A percentile compares a stretch with the other conserved stretches of the same genome.
These are phyloP conservation scores for Halictus rubicundus DNA, from an alignment of 1,140 invertebrate genomes.

Conservation along the genomic window DNA sequence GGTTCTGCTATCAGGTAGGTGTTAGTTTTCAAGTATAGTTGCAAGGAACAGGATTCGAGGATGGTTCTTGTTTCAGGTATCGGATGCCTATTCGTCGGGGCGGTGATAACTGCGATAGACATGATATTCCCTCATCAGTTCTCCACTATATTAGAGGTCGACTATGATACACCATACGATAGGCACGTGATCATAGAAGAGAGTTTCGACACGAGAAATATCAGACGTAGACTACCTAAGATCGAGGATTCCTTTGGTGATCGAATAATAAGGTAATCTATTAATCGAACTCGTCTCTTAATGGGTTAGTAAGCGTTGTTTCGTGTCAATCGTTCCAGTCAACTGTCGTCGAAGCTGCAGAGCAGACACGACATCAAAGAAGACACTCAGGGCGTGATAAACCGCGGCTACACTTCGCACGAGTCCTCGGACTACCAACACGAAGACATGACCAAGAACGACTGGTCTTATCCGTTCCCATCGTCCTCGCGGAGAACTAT, in stretches of 20 bases:
- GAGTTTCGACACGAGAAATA: constrained; percentile 88
- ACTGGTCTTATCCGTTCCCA: constrained; percentile 78
- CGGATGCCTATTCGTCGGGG: constrained; percentile 87
- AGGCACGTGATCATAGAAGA: constrained; percentile 95
- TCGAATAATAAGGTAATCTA: constrained; percentile 72
- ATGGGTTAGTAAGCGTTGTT: not conserved
- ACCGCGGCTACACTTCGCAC: constrained; percentile 73
- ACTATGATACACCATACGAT: constrained; percentile 96
- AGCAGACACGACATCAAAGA: constrained; percentile 62
- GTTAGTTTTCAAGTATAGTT: not conserved
- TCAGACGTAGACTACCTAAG: constrained; percentile 83
- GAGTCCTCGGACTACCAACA: constrained; percentile 68
- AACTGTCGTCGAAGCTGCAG: constrained; percentile 73
- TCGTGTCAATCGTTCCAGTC: constrained; percentile 62
- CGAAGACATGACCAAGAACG: constrained; percentile 68
- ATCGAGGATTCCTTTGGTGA: constrained; percentile 76
- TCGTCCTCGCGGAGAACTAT: constrained; percentile 68
- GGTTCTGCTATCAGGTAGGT: constrained; percentile 89
- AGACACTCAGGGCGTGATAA: constrained; percentile 73
- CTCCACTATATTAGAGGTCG: constrained; percentile 95
- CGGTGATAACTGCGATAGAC: constrained; percentile 90
- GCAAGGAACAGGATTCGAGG: not conserved
- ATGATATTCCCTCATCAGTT: constrained; percentile 94
- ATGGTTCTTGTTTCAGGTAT: constrained; percentile 81
- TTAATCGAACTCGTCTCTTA: not conserved